These are phyloP conservation scores for Epizoanthus rinbou DNA, from an alignment of 92 coral and sea anemone species.

Conservation along the genomic window DNA sequence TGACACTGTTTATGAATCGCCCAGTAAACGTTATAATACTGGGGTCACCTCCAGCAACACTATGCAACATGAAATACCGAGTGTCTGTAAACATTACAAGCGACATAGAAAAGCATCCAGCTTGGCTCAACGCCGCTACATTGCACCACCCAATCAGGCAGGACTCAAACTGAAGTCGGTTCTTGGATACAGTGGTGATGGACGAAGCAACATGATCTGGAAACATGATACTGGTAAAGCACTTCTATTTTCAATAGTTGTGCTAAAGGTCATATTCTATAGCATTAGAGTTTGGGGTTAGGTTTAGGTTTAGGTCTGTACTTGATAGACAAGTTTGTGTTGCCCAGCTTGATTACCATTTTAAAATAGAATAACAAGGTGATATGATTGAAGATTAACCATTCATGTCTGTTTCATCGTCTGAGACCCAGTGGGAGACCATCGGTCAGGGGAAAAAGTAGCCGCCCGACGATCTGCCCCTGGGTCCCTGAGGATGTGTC, in stretches of 20 bases:
- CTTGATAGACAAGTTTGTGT: too few relatives aligned
- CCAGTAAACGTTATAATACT: slow-evolving; percentile 2
- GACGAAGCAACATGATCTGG: slow-evolving; percentile 92
- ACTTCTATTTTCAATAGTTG: background rate
- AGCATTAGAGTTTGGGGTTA: too few relatives aligned
- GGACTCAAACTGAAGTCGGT: slow-evolving; percentile 90
- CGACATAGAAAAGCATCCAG: slow-evolving; percentile 55
- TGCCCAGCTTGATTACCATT: too few relatives aligned
- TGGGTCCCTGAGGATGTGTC: too few relatives aligned
- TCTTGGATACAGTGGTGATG: slow-evolving; percentile 92
- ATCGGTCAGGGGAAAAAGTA: too few relatives aligned
- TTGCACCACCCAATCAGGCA: slow-evolving; percentile 97
- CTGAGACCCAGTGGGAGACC: too few relatives aligned
- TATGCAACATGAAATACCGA: slow-evolving; percentile 58
- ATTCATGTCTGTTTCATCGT: too few relatives aligned
- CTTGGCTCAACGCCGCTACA: slow-evolving; percentile 83
- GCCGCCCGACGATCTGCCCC: too few relatives aligned
- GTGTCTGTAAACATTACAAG: slow-evolving; percentile 74
- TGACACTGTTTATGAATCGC: slow-evolving; percentile 13
- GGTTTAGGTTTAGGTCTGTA: too few relatives aligned
- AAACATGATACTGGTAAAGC: slow-evolving; percentile 91
- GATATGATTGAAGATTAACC: too few relatives aligned
- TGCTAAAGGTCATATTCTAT: background rate
- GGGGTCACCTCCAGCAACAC: slow-evolving; percentile 30
- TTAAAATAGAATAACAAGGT: too few relatives aligned